Percentiles rank a stretch among this genome's conserved stretches.
These are phyloP conservation scores for Scartelaos histophorus DNA, from an alignment of 2,113 vertebrate genomes.

Conservation along the genomic window DNA sequence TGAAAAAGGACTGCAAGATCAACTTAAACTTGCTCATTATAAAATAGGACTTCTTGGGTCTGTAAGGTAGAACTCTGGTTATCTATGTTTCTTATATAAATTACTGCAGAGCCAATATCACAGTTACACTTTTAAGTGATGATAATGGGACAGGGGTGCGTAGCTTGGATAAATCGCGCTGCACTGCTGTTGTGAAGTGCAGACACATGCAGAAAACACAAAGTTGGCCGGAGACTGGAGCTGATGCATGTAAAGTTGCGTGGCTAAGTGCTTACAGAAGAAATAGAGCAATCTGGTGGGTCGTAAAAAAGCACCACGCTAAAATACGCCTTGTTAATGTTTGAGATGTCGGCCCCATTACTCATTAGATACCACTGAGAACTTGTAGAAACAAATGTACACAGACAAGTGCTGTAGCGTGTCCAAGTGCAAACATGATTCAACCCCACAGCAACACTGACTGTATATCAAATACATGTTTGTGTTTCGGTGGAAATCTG, in stretches of 20 bases:
- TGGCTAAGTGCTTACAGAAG: slow-evolving; percentile 39
- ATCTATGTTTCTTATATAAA: slow-evolving; percentile 10
- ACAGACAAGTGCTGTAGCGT: slow-evolving; percentile 4
- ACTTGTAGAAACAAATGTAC: slow-evolving; percentile 4
- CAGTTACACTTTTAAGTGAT: slow-evolving; percentile 33
- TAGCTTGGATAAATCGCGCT: slow-evolving; percentile 23
- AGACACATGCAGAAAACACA: slow-evolving; percentile 24
- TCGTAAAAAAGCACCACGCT: background rate
- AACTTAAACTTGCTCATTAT: background rate
- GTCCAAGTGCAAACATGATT: slow-evolving; percentile 20
- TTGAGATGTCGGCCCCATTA: background rate
- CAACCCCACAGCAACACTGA: slow-evolving; percentile 6
- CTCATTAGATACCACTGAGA: background rate
- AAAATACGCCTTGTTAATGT: background rate
- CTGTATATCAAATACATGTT: slow-evolving; percentile 4
- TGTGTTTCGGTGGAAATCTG: slow-evolving; percentile 23
- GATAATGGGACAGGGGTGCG: slow-evolving; percentile 31
- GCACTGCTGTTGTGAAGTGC: slow-evolving; percentile 35
- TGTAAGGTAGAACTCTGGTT: background rate
- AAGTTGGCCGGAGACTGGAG: slow-evolving; percentile 31
- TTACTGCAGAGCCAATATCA: slow-evolving; percentile 44
- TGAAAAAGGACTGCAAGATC: background rate
- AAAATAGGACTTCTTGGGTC: slow-evolving; percentile 1
- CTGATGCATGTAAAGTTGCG: slow-evolving; percentile 28
- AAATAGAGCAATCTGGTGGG: slow-evolving; percentile 2